phyloP scores from a whole-genome alignment of 2,888 invertebrate genomes.

The Agriotes lineatus region DNA sequence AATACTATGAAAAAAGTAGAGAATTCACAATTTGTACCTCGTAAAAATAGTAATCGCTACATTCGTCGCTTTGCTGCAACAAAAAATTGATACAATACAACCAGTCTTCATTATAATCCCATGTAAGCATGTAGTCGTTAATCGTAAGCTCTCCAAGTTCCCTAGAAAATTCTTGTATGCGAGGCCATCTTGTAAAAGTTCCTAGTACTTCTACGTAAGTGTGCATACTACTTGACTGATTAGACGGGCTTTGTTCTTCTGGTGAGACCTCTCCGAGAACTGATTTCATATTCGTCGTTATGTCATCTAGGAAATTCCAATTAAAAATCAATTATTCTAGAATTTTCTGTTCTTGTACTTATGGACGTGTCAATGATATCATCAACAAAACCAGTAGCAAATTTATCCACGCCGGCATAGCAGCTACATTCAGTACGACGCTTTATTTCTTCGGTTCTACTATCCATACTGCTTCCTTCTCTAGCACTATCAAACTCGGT shows the following conservation, averaged over 20 bases:
- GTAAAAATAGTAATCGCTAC: constrained; percentile 55
- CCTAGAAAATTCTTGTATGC: constrained; percentile 52
- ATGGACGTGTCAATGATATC: constrained; percentile 16
- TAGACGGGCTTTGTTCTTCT: too few species aligned
- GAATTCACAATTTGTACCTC: constrained; percentile 54
- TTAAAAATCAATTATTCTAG: too few species aligned
- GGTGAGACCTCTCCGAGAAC: too few species aligned
- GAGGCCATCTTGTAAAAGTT: constrained; percentile 1
- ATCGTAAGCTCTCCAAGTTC: constrained; percentile 49
- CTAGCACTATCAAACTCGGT: too few species aligned
- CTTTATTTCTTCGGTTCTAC: not conserved
- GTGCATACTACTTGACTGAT: too few species aligned
- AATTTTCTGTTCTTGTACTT: constrained; percentile 20
- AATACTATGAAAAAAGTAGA: too few species aligned
- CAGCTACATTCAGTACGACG: constrained; percentile 6
- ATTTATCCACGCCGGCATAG: constrained; percentile 20
- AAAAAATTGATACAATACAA: constrained; percentile 51
- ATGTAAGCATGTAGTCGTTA: constrained; percentile 49
- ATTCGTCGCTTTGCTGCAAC: constrained; percentile 50
- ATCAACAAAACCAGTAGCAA: constrained; percentile 24
- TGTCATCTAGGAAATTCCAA: too few species aligned
- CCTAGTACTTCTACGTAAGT: not conserved
- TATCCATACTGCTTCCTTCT: too few species aligned
- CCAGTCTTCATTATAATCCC: constrained; percentile 55
- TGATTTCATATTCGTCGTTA: too few species aligned